Base-by-base conservation (phyloP, 2,113 vertebrate species). In the Toxotes chatareus region DNA sequence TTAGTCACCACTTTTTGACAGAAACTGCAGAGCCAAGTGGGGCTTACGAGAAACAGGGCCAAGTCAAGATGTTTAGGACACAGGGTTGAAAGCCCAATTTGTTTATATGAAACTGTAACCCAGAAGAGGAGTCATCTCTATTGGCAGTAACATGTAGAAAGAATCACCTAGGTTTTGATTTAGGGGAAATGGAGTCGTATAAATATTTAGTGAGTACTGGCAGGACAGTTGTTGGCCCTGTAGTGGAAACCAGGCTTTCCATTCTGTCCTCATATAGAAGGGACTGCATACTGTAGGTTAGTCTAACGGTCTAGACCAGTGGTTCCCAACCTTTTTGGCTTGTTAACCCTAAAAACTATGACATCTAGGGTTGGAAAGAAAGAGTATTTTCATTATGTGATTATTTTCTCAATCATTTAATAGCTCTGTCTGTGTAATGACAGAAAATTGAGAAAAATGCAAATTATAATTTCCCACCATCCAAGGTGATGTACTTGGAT, bases 151-250 rank as follows among this genome's bases (percentile, higher is more conserved):
- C 65, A 89, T 60, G 81, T 14, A 84, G 68, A 88, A 80, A 88
- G 65, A 88, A 85, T 92, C 85, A 90, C 85, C 83, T 91, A 79
- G 55, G 56, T 89, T 89, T 86, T 88, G 85, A 86, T 90, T 87
- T 62, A 91, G 60, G 53, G 83, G 83, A 89, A 90, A 86, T 80
- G 51, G 82, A 85, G 72, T 88, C 49, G 12, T 85, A 84, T 93
- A 93, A 93, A 92, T 90, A 91, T 93, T 93, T 91, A 89, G 82
- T 76, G 27, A 84, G 81, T 51, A 42, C 71, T 90, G 88, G 89
- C 84, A 79, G 65, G 68, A 75, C 51, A 64, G 57, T 67, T 77
- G 47, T 80, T 82, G 76, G 80, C 81, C 19, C 53, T 57, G 79
- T 27, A 46, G 73, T 53, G 57, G 40, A 83, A 88, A 80, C 70